A percentile compares a stretch with the other conserved stretches of the same genome.
Evolutionary conservation across 2,888 invertebrate genomes (phyloP).

Genomic region (Trichacis sp.): DNA sequence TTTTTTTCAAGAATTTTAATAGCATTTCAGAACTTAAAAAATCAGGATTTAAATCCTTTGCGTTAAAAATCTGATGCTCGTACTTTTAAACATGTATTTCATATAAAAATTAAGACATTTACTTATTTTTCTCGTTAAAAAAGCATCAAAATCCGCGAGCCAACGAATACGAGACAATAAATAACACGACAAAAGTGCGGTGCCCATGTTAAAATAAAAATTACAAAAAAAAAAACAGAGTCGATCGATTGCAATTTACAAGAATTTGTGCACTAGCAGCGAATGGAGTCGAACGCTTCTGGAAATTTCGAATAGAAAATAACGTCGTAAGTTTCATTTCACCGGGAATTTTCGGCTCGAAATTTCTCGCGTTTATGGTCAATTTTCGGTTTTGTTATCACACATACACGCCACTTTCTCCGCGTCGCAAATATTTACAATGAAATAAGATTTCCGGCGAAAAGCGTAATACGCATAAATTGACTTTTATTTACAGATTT

Average conservation of each 20-base stretch:
- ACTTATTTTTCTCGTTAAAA: background rate
- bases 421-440: constrained; percentile 3
- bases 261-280: constrained; percentile 57
- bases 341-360: background rate
- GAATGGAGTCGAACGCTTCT: constrained; percentile 36
- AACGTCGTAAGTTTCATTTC: constrained; percentile 11
- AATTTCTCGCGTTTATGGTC: background rate
- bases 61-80: too few species aligned
- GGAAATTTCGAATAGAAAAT: constrained; percentile 11
- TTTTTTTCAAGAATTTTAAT: too few species aligned
- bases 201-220: constrained; percentile 23
- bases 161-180: constrained; percentile 19
- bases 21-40: too few species aligned
- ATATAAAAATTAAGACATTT: too few species aligned
- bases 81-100: too few species aligned
- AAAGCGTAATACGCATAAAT: constrained; percentile 4
- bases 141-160: background rate
- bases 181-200: background rate
- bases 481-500: constrained; percentile 9
- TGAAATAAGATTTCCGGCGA: background rate
- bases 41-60: too few species aligned
- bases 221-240: constrained; percentile 20
- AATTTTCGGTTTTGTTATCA: background rate
- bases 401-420: background rate
- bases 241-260: constrained; percentile 26